Conservation (phyloP, 2,113 vertebrate species). For the Crotalus helleri region DNA sequence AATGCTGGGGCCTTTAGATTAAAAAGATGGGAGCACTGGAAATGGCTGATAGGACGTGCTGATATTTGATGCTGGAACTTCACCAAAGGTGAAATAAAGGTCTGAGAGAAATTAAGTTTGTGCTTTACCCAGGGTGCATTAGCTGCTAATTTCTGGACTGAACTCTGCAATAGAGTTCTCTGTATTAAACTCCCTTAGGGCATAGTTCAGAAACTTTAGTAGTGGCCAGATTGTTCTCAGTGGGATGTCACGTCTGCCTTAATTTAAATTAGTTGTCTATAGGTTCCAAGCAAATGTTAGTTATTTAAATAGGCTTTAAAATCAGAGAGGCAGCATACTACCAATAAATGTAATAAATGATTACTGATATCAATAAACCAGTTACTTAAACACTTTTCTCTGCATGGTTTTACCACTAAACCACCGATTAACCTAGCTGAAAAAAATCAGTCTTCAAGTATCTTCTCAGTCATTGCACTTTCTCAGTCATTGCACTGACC, state of each 20-base stretch:
- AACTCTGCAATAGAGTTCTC: neutral
- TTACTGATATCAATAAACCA: neutral
- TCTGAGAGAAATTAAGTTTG: neutral
- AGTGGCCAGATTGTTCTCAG: neutral
- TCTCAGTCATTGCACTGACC: too few species aligned
- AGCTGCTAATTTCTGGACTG: neutral
- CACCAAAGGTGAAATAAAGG: neutral
- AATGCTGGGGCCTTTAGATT: neutral
- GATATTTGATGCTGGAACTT: neutral
- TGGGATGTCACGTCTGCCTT: neutral
- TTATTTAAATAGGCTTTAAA: neutral
- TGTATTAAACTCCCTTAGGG: neutral
- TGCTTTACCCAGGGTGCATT: neutral
- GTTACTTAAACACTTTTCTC: neutral
- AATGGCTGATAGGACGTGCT: neutral
- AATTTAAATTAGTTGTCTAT: neutral
- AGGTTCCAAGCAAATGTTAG: neutral
- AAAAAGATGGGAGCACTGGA: neutral
- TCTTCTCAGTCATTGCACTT: neutral
- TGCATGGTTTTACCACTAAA: neutral
- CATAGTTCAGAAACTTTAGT: neutral
- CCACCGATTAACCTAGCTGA: neutral
- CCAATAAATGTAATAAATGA: neutral
- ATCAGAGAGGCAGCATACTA: neutral
- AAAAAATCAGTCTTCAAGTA: neutral